These are phyloP conservation scores for Cantharis flavilabris DNA, from an alignment of 2,888 invertebrate species.

Conservation along the genomic window DNA sequence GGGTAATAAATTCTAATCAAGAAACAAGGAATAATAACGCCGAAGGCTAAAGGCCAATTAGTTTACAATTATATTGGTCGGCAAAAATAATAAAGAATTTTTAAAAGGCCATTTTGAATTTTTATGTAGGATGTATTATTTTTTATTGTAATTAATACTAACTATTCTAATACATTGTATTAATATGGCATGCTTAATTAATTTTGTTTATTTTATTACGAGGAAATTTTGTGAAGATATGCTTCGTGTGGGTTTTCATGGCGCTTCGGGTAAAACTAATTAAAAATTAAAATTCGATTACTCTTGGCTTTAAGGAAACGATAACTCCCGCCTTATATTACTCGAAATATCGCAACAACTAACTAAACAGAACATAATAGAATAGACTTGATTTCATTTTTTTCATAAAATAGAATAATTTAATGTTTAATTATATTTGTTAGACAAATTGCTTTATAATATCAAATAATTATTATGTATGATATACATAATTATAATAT, in stretches of 20 bases:
- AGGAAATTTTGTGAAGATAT: background rate
- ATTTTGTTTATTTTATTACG: background rate
- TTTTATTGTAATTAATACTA: background rate
- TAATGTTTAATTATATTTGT: background rate
- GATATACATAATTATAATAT: background rate
- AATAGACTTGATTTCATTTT: background rate
- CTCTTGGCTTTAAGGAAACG: background rate
- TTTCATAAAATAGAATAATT: background rate
- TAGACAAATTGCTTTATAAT: background rate
- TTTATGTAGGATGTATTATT: conserved; percentile 4
- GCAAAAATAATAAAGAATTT: conserved; percentile 34
- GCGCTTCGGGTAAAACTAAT: background rate
- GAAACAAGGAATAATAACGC: conserved; percentile 38
- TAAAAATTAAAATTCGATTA: background rate
- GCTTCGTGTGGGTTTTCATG: background rate
- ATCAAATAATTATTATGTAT: background rate
- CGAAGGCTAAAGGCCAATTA: conserved; percentile 45
- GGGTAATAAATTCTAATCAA: conserved; percentile 48
- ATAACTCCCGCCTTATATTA: background rate
- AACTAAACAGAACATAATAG: too few species aligned
- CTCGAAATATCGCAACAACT: too few species aligned
- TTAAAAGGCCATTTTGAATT: conserved; percentile 26
- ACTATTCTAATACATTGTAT: background rate
- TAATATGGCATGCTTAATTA: background rate
- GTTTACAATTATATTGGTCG: conserved; percentile 41